Percentiles rank a stretch among this genome's conserved stretches.
Conservation (phyloP, 2,888 invertebrate genomes). For the Alloscopus bannaensis region DNA sequence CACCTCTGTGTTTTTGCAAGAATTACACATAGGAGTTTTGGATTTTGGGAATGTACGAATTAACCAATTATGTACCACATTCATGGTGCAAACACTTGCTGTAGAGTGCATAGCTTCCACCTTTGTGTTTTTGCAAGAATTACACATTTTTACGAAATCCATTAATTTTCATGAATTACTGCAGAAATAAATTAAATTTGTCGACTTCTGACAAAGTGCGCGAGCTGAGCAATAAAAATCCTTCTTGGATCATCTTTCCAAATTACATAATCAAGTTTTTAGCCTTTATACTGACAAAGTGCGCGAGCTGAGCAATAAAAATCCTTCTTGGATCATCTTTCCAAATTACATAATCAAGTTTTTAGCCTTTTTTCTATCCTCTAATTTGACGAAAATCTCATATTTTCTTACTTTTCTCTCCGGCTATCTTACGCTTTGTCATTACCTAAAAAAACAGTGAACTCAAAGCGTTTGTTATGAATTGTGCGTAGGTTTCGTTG, state of each 20-base stretch:
- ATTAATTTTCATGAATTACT: conserved; percentile 22
- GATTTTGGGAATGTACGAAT: too few relatives aligned
- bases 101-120: conserved; percentile 10
- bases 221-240: conserved; percentile 1
- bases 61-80: too few relatives aligned
- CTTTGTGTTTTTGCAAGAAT: not conserved
- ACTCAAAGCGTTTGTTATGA: too few relatives aligned
- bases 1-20: not conserved
- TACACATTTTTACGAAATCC: conserved; percentile 4
- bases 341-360: conserved; percentile 46
- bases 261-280: conserved; percentile 43
- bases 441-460: not conserved
- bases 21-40: not conserved
- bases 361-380: conserved; percentile 5
- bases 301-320: conserved; percentile 2
- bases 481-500: too few relatives aligned
- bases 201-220: conserved; percentile 38
- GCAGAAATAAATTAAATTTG: conserved; percentile 50
- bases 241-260: not conserved
- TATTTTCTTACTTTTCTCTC: conserved; percentile 18
- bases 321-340: not conserved
- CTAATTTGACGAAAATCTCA: not conserved
- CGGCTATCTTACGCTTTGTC: conserved; percentile 5
- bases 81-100: too few relatives aligned
- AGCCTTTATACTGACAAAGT: conserved; percentile 39